phyloP scores from a whole-genome alignment of 2,888 invertebrate genomes.

The Lottia gigantea region DNA sequence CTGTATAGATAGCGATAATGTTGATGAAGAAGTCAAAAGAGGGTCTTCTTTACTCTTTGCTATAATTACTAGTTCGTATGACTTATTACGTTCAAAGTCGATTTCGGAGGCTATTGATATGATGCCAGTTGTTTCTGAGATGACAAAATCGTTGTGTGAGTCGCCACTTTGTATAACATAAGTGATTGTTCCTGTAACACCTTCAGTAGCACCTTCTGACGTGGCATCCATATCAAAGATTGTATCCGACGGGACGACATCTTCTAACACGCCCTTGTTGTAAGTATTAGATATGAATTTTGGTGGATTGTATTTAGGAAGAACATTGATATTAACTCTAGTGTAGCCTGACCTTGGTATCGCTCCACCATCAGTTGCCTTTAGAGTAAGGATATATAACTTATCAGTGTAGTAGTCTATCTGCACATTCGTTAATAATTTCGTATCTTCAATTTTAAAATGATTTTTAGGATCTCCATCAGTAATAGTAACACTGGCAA shows the following conservation, averaged over 20 bases:
- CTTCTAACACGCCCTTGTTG: slow-evolving; percentile 35
- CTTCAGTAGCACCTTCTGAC: slow-evolving; percentile 37
- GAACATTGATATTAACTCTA: slow-evolving; percentile 37
- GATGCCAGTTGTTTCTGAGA: slow-evolving; percentile 41
- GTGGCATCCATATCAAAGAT: slow-evolving; percentile 45
- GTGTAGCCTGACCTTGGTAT: slow-evolving; percentile 32
- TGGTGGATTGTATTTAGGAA: slow-evolving; percentile 34
- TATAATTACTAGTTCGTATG: slow-evolving; percentile 32
- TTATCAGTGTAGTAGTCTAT: slow-evolving; percentile 37
- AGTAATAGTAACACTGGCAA: slow-evolving; percentile 76
- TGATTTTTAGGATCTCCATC: slow-evolving; percentile 39
- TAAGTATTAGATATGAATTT: slow-evolving; percentile 26
- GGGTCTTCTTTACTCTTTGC: slow-evolving; percentile 37
- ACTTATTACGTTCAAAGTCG: slow-evolving; percentile 36
- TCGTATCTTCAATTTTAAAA: slow-evolving; percentile 32
- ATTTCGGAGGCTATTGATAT: slow-evolving; percentile 34
- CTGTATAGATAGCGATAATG: slow-evolving; percentile 36
- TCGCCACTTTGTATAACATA: slow-evolving; percentile 41
- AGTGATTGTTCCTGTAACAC: slow-evolving; percentile 27
- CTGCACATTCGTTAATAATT: slow-evolving; percentile 29
- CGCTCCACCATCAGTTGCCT: slow-evolving; percentile 37
- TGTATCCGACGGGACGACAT: slow-evolving; percentile 27
- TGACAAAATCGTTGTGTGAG: slow-evolving; percentile 30
- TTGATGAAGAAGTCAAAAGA: slow-evolving; percentile 30
- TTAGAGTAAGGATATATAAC: slow-evolving; percentile 39